Conservation (phyloP, 2,113 vertebrate genomes). For the Gobius niger region DNA sequence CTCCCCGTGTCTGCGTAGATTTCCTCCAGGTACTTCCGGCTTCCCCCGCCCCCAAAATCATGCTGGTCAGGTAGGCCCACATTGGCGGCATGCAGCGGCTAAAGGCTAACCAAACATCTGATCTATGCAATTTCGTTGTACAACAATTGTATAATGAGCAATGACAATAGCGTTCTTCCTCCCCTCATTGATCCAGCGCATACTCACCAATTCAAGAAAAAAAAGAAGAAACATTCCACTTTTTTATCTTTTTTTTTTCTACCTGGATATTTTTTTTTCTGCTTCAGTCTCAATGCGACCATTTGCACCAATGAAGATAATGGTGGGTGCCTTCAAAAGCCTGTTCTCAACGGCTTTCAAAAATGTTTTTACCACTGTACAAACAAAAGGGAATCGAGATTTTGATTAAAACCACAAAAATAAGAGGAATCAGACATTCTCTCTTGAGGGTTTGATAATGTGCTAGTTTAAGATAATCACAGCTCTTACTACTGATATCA, state of each 20-base stretch:
- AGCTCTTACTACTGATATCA: background rate
- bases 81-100: no score
- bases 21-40: no score
- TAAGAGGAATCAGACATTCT: background rate
- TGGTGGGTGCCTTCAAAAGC: slow-evolving; percentile 4
- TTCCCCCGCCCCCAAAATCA: no score
- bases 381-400: slow-evolving; percentile 7
- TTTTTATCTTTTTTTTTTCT: background rate
- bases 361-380: background rate
- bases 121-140: no score
- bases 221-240: background rate
- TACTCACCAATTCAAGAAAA: background rate
- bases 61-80: no score
- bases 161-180: no score
- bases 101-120: no score
- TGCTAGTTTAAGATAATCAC: background rate
- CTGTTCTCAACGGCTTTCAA: slow-evolving; percentile 5
- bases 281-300: background rate
- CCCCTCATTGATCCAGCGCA: background rate
- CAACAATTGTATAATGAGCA: no score
- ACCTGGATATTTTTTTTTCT: background rate
- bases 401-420: background rate
- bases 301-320: slow-evolving; percentile 1
- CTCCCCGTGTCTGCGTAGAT: no score
- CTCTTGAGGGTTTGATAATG: background rate